Evolutionary conservation across 2,888 invertebrate genomes (phyloP).

Genomic region (Corbicula japonica): DNA sequence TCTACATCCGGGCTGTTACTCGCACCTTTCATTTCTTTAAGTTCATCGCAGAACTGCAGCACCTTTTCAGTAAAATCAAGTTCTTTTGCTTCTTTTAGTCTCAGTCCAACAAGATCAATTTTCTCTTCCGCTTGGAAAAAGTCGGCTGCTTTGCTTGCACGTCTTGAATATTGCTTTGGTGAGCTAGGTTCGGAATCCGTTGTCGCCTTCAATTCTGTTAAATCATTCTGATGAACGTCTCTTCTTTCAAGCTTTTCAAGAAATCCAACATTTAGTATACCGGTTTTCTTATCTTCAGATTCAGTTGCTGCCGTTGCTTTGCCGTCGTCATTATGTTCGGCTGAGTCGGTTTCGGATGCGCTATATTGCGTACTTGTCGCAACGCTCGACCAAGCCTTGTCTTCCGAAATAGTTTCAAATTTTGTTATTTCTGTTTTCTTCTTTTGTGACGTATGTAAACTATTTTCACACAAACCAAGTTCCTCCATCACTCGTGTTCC

Average conservation of each 20-base stretch:
- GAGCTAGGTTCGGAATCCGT: constrained; percentile 29
- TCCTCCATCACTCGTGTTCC: constrained; percentile 49
- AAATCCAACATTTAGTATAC: constrained; percentile 33
- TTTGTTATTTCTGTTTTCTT: neutral
- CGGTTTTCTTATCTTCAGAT: neutral
- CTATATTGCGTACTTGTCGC: neutral
- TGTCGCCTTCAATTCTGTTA: neutral
- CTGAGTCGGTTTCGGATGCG: neutral
- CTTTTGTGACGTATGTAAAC: constrained; percentile 1
- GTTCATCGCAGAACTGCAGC: constrained; percentile 64
- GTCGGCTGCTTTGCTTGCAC: constrained; percentile 56
- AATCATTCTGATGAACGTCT: neutral
- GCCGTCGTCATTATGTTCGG: neutral
- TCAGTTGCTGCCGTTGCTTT: neutral
- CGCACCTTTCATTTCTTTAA: constrained; percentile 55
- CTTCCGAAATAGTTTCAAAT: neutral
- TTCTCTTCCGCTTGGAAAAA: constrained; percentile 73
- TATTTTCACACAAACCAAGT: constrained; percentile 1
- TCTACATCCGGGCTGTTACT: constrained; percentile 61
- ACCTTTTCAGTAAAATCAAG: constrained; percentile 66
- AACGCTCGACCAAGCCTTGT: no score
- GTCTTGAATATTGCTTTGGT: constrained; percentile 47
- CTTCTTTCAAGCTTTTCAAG: constrained; percentile 21
- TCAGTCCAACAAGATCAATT: constrained; percentile 60
- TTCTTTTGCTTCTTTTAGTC: constrained; percentile 65